These are phyloP conservation scores for Chanos chanos DNA, from an alignment of 2,797 vertebrate genomes.

Conservation along the genomic window DNA sequence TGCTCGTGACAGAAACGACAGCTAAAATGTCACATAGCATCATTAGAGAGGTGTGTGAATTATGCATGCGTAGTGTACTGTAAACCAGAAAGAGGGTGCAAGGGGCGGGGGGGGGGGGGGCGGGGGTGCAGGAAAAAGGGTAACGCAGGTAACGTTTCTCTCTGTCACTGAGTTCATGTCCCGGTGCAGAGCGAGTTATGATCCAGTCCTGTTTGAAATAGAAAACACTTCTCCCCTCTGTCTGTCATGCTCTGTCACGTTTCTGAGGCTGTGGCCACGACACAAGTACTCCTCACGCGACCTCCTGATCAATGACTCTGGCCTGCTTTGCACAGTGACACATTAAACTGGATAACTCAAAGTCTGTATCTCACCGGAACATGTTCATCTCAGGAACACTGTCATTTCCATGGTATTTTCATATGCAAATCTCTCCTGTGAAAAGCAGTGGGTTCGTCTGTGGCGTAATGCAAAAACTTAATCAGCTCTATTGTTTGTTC, in stretches of 20 bases:
- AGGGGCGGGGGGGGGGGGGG: no score
- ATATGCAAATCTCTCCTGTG: no score
- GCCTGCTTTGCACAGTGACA: no score
- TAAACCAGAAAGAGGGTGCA: conserved; percentile 4
- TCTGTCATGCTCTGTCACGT: conserved; percentile 69
- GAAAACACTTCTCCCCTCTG: conserved; percentile 60
- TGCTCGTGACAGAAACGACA: conserved; percentile 33
- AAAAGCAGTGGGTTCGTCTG: no score
- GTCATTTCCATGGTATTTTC: no score
- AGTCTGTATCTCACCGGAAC: no score
- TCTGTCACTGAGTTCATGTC: conserved; percentile 32
- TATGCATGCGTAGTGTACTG: conserved; percentile 28
- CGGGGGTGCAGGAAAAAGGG: conserved; percentile 27
- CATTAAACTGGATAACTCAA: no score
- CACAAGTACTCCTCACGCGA: conserved; percentile 14
- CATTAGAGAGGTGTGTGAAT: conserved; percentile 34
- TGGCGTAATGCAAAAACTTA: no score
- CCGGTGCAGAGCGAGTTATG: conserved; percentile 35
- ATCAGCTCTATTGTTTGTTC: conserved; percentile 13
- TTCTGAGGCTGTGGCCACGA: conserved; percentile 34
- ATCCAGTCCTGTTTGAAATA: conserved; percentile 63
- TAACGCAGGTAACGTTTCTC: conserved; percentile 34
- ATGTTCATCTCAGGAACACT: no score
- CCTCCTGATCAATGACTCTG: conserved; percentile 20
- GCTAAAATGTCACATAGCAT: conserved; percentile 44